Base-by-base conservation (phyloP, 2,113 vertebrate species). In the Lonchura striata region DNA sequence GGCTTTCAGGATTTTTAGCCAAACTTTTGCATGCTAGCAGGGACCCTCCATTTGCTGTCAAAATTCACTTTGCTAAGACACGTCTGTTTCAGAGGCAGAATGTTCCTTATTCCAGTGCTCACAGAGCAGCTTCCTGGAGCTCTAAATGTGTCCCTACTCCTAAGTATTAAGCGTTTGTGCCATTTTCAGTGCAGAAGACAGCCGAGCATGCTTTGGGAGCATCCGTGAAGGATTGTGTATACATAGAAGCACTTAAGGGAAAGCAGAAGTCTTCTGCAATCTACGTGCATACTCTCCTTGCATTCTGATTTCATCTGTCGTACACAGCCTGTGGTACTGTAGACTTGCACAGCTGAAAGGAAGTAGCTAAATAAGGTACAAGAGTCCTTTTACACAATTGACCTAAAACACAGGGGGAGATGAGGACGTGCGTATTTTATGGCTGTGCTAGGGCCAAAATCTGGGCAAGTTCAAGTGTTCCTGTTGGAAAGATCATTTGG, bases 1-100 rank as follows among this genome's bases (percentile, higher is more conserved):
- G 37, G 42, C 63, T 93, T 92, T 72, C 78, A 28, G 42, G 66
- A 35, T 80, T 92, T 94, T 95, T 86, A 93, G 86, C 85, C 88
- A 79, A 88, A 66, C 18, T 17, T 1, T 66, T 82, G 33, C 69
- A 42, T 86, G 75, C 79, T 90, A 72, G 78, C 42, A 82, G 64
- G 37, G 68, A 92, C 76, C 66, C 65, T 82, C 66, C 88, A 64
- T 72, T 79, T 91, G 57, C 85, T 90, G 52, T 92, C 70, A 83
- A 41, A 92, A 66, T 77, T 83, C 68, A 33, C 59, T 95, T 72
- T 30, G 15, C 71, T 92, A 13, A 77, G 60, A 74, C 47, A 47
- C 27, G 35, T 88, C 76, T 74, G 52, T 74, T 86, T 77, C 68
- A 80, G 71, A 65, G 35, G 79, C 52, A 92, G 74, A 92, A 50